phyloP scores from a whole-genome alignment of 2,797 vertebrate species.

The Alcedo atthis region DNA sequence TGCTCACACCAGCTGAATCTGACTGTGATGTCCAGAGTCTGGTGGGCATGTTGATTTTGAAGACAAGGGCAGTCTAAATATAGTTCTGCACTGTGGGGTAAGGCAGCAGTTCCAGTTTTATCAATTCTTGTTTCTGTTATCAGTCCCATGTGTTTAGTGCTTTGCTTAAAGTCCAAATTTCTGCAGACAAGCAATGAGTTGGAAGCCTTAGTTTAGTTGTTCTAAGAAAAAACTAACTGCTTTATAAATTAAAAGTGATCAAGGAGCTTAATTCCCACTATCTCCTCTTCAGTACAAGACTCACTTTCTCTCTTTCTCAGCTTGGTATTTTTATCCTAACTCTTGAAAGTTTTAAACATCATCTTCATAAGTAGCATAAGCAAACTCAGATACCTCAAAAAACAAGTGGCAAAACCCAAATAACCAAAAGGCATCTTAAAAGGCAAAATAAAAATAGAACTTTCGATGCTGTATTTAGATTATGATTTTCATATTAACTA shows the following conservation, averaged over 20 bases:
- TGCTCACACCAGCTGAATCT: neutral
- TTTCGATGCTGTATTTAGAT: neutral
- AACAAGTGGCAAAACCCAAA: neutral
- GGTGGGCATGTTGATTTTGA: neutral
- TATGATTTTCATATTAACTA: neutral
- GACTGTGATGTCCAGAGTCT: neutral
- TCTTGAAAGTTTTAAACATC: neutral
- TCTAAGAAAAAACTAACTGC: neutral
- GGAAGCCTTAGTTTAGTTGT: neutral
- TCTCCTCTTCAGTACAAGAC: neutral
- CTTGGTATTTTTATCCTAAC: neutral
- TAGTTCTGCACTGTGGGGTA: neutral
- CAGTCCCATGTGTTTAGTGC: neutral
- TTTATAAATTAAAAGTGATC: neutral
- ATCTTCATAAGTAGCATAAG: neutral
- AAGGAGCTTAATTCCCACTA: neutral
- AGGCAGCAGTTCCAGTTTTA: neutral
- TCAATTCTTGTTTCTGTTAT: neutral
- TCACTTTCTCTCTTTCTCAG: neutral
- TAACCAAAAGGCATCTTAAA: neutral
- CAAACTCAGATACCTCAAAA: neutral
- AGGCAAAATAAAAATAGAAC: neutral
- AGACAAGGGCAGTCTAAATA: neutral
- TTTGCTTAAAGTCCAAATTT: conserved; percentile 10
- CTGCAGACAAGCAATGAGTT: neutral